These are phyloP conservation scores for Petroica traversi DNA, from an alignment of 2,113 vertebrate species.

Conservation along the genomic window DNA sequence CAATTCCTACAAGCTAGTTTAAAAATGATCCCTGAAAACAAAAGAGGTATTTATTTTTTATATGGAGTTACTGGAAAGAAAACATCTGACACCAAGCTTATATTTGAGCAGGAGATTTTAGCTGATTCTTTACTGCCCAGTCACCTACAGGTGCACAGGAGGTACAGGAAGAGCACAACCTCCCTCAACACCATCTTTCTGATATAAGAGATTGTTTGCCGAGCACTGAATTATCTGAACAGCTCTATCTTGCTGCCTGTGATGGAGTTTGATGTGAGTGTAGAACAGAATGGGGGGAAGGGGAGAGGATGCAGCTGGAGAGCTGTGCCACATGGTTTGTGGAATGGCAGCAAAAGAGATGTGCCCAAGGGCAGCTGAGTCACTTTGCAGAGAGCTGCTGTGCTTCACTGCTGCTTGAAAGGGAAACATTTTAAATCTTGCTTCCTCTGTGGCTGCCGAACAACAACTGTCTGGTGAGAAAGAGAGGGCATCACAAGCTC, in stretches of 20 bases:
- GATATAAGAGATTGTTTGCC: accelerated
- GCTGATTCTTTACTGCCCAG: neutral
- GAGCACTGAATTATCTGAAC: neutral
- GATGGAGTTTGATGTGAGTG: neutral
- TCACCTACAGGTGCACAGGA: neutral
- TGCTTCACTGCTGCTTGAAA: neutral
- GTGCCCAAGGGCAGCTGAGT: neutral
- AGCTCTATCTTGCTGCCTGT: accelerated
- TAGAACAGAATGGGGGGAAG: neutral
- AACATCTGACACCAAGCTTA: neutral
- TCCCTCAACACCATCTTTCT: neutral
- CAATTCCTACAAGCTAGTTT: neutral
- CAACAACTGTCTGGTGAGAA: neutral
- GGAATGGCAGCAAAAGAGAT: neutral
- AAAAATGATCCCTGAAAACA: neutral
- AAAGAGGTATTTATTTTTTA: neutral
- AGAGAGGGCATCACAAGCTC: neutral
- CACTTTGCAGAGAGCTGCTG: neutral
- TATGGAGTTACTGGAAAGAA: neutral
- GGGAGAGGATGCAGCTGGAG: neutral
- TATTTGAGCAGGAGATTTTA: neutral
- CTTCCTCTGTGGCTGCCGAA: neutral
- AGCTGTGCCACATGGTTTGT: neutral
- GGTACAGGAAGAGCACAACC: neutral
- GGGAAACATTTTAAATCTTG: neutral